Percentiles rank a stretch among this genome's conserved stretches.
Evolutionary conservation across 2,888 invertebrate species (phyloP).

Genomic region (Epirrhoe alternata): DNA sequence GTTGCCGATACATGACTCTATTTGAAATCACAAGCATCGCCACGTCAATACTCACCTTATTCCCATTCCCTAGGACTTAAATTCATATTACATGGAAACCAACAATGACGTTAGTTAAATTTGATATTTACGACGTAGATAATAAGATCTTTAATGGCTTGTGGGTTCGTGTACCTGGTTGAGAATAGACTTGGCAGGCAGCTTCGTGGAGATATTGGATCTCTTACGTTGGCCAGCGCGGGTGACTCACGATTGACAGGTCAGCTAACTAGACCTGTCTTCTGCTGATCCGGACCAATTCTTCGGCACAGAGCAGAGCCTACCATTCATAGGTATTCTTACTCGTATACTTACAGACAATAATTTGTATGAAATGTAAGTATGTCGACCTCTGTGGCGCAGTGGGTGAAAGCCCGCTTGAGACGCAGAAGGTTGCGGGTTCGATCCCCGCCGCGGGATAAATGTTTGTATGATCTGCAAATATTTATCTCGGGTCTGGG

Average conservation of each 20-base stretch:
- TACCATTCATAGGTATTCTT: too few relatives aligned
- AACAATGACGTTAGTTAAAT: conserved; percentile 35
- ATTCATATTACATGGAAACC: background rate
- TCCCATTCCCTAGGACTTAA: conserved; percentile 1
- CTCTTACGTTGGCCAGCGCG: conserved; percentile 58
- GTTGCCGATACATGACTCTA: conserved; percentile 45
- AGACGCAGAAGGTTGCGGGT: too few relatives aligned
- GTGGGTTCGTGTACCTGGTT: conserved; percentile 41
- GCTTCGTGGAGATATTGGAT: conserved; percentile 63
- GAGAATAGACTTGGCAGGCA: conserved; percentile 77
- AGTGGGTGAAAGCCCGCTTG: too few relatives aligned
- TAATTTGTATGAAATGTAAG: too few relatives aligned
- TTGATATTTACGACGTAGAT: conserved; percentile 34
- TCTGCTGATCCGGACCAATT: conserved; percentile 37
- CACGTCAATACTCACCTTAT: conserved; percentile 13
- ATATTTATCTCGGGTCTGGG: too few relatives aligned
- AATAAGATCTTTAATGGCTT: conserved; percentile 42
- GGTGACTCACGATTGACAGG: conserved; percentile 65
- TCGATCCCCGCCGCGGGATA: too few relatives aligned
- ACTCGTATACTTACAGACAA: too few relatives aligned
- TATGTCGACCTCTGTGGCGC: too few relatives aligned
- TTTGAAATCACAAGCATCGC: conserved; percentile 25
- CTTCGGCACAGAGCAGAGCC: background rate
- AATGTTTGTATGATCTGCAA: too few relatives aligned
- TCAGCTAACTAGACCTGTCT: conserved; percentile 58